These are phyloP conservation scores for Vireo griseus DNA, from an alignment of 2,797 vertebrate genomes.

Conservation along the genomic window DNA sequence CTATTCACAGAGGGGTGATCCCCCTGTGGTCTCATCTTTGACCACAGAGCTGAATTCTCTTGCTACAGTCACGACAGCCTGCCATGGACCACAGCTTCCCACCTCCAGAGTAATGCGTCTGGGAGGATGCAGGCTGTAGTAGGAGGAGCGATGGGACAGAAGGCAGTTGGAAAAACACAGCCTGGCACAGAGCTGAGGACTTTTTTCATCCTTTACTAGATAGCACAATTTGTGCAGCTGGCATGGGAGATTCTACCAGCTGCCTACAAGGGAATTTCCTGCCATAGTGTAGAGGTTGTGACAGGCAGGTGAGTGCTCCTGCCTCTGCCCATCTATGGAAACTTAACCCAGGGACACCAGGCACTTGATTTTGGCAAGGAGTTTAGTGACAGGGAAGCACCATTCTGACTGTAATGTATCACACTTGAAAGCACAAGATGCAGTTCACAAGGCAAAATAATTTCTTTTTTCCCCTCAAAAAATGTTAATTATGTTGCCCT, in stretches of 20 bases:
- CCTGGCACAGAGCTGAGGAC: slow-evolving; percentile 5
- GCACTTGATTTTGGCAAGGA: neutral
- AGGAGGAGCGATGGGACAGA: neutral
- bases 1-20: neutral
- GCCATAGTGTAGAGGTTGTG: neutral
- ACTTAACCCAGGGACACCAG: neutral
- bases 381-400: neutral
- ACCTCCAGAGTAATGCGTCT: neutral
- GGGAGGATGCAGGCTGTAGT: neutral
- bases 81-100: neutral
- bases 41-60: neutral
- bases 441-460: neutral
- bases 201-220: neutral
- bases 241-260: slow-evolving; percentile 4
- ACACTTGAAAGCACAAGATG: neutral
- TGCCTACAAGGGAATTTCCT: neutral
- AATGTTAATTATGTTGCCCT: slow-evolving; percentile 66
- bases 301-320: neutral
- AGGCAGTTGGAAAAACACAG: slow-evolving; percentile 23
- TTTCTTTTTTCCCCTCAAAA: slow-evolving; percentile 15
- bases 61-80: neutral
- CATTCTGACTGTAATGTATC: neutral
- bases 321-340: neutral
- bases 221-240: slow-evolving; percentile 3
- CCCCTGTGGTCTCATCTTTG: neutral